Evolutionary conservation across 2,888 invertebrate species (phyloP).

Genomic region (Drosophila emarginata): DNA sequence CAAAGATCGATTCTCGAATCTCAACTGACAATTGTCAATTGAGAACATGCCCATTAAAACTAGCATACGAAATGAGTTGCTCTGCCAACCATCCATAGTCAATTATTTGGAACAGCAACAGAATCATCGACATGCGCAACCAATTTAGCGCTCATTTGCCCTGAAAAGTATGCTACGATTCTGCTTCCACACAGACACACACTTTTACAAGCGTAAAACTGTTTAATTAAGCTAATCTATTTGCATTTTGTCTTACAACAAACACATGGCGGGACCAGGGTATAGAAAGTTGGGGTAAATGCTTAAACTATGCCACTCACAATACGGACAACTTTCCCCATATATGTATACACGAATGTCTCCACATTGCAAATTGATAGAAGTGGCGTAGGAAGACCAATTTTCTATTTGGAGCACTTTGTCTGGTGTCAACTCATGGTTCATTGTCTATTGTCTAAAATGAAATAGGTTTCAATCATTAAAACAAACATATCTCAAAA

Average conservation of each 20-base stretch:
- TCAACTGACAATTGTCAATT: constrained; percentile 33
- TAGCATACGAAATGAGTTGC: constrained; percentile 35
- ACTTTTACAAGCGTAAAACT: constrained; percentile 42
- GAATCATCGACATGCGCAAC: constrained; percentile 5
- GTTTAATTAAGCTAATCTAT: constrained; percentile 72
- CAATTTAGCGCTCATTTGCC: constrained; percentile 53
- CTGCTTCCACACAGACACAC: constrained; percentile 15
- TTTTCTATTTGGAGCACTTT: background rate
- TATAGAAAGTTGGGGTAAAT: background rate
- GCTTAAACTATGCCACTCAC: background rate
- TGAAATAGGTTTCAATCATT: background rate
- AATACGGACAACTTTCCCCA: background rate
- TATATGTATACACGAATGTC: background rate
- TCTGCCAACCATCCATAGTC: constrained; percentile 4
- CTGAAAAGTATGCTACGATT: constrained; percentile 28
- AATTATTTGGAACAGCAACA: constrained; percentile 7
- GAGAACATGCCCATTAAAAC: constrained; percentile 42
- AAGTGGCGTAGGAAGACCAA: background rate
- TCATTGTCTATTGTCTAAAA: background rate
- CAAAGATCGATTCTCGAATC: constrained; percentile 23
- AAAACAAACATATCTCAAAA: too few relatives aligned
- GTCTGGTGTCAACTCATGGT: background rate
- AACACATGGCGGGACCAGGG: background rate
- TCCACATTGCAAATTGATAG: background rate
- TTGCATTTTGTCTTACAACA: constrained; percentile 38